These are phyloP conservation scores for Podocnemis expansa DNA, from an alignment of 2,113 vertebrate genomes.

Conservation along the genomic window DNA sequence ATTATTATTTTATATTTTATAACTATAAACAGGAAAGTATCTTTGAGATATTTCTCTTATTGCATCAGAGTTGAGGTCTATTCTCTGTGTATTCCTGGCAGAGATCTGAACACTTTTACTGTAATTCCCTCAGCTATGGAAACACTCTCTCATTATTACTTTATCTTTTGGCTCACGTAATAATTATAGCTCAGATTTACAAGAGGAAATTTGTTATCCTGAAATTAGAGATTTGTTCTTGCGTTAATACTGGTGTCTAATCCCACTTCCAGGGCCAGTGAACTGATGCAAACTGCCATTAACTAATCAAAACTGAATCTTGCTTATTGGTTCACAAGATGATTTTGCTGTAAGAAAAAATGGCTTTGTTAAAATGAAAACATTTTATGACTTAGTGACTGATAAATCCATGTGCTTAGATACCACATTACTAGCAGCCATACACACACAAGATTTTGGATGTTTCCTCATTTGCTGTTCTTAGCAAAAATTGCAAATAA, in stretches of 20 bases:
- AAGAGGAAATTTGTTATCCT: background rate
- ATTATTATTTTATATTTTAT: slow-evolving; percentile 33
- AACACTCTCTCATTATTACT: background rate
- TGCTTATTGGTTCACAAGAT: background rate
- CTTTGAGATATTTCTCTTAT: slow-evolving; percentile 1
- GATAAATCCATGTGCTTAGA: background rate
- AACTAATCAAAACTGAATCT: background rate
- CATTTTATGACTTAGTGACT: background rate
- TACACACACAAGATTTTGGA: background rate
- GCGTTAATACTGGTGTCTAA: background rate
- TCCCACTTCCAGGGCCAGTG: background rate
- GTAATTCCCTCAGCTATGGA: background rate
- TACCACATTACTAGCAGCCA: background rate
- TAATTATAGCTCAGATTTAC: background rate
- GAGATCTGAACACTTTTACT: background rate
- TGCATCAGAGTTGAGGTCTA: background rate
- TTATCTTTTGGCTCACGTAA: background rate
- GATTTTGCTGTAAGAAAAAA: background rate
- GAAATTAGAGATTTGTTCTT: slow-evolving; percentile 28
- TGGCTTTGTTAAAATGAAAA: background rate
- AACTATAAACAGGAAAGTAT: background rate
- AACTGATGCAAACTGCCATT: background rate
- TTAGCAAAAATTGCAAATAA: background rate
- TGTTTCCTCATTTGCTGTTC: background rate
- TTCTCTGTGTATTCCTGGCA: background rate